These are phyloP conservation scores for Threskiornis aethiopicus DNA, from an alignment of 2,797 vertebrate species.

Conservation along the genomic window DNA sequence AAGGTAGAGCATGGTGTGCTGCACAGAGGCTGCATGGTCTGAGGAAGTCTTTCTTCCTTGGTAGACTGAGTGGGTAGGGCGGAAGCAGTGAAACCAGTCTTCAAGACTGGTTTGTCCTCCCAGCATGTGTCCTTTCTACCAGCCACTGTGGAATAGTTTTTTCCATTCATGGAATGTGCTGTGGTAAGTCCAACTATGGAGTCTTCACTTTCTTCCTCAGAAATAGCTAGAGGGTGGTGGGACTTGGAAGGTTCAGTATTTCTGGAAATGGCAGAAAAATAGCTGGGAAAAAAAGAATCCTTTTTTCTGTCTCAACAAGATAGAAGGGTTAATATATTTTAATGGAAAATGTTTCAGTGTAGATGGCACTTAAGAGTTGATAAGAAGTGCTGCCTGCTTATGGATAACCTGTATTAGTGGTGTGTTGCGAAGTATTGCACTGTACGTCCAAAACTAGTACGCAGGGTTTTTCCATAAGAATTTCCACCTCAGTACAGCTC, in stretches of 20 bases:
- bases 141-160: not conserved
- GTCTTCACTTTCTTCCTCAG: not conserved
- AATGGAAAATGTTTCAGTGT: not conserved
- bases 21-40: not conserved
- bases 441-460: not conserved
- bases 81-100: not conserved
- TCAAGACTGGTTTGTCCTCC: not conserved
- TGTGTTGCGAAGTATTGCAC: not conserved
- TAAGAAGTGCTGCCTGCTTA: not conserved
- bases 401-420: not conserved
- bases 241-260: not conserved
- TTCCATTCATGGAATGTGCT: not conserved
- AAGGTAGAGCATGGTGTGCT: not conserved
- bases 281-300: not conserved
- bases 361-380: not conserved
- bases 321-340: not conserved
- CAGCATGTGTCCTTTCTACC: not conserved
- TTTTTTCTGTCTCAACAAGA: not conserved
- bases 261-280: not conserved
- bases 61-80: not conserved
- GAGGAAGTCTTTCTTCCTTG: not conserved
- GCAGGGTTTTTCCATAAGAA: accelerated
- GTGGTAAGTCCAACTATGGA: not conserved
- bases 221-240: not conserved
- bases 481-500: not conserved